Percentiles rank a stretch among this genome's conserved stretches.
Evolutionary conservation across 2,888 invertebrate genomes (phyloP).

Genomic region (Thymelicus sylvestris): DNA sequence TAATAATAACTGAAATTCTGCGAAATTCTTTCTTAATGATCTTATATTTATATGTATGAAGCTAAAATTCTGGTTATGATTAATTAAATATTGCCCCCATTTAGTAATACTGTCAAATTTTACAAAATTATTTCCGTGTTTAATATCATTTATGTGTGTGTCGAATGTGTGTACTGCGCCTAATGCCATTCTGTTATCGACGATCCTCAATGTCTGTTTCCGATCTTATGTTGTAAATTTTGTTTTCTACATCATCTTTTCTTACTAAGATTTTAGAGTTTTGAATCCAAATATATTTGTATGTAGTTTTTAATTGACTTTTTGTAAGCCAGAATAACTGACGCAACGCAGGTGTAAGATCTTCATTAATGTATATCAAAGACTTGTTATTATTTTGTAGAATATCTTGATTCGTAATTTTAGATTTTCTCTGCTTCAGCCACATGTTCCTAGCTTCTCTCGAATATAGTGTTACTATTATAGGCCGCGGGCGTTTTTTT

Average conservation of each 20-base stretch:
- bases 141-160: neutral
- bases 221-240: slow-evolving; percentile 17
- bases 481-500: slow-evolving; percentile 6
- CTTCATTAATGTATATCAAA: slow-evolving; percentile 14
- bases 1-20: no score
- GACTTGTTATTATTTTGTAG: slow-evolving; percentile 6
- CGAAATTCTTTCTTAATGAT: no score
- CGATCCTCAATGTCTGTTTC: slow-evolving; percentile 7
- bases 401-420: slow-evolving; percentile 14
- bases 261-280: slow-evolving; percentile 11
- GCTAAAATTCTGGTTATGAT: neutral
- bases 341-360: neutral
- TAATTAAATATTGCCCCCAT: neutral
- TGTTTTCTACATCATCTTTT: slow-evolving; percentile 7
- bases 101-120: neutral
- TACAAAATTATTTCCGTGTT: neutral
- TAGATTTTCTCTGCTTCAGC: slow-evolving; percentile 4
- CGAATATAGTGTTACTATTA: slow-evolving; percentile 15
- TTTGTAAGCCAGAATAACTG: slow-evolving; percentile 12
- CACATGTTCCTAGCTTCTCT: slow-evolving; percentile 12
- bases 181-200: slow-evolving; percentile 11
- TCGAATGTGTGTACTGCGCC: slow-evolving; percentile 5
- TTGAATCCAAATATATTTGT: slow-evolving; percentile 19
- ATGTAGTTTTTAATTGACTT: slow-evolving; percentile 3
- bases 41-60: slow-evolving; percentile 13